Evolutionary conservation across 35 echinoderm and acorn worm genomes (phyloP).

Genomic region (Patiria miniata): DNA sequence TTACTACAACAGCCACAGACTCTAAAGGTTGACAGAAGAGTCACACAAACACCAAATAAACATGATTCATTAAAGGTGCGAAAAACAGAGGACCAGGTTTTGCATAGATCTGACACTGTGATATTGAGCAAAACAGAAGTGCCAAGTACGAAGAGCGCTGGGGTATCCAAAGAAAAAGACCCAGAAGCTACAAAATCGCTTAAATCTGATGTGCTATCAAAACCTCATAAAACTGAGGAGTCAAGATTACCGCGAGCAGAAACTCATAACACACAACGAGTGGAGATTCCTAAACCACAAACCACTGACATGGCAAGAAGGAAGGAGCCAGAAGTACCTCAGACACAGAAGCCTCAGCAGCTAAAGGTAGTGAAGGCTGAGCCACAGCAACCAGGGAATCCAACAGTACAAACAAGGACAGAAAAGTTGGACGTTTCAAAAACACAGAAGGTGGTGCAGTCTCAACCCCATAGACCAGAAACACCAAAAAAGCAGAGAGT

Average conservation of each 20-base stretch:
- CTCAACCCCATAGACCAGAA: constrained; percentile 1
- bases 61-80: neutral
- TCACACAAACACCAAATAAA: neutral
- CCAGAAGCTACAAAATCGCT: neutral
- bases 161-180: neutral
- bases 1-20: neutral
- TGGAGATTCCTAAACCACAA: neutral
- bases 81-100: neutral
- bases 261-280: neutral
- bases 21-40: neutral
- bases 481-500: neutral
- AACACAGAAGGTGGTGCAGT: neutral
- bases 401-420: too few relatives aligned
- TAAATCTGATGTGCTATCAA: neutral
- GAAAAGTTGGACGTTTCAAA: neutral
- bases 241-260: neutral
- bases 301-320: neutral
- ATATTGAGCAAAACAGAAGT: neutral
- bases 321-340: neutral
- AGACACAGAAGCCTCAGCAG: neutral
- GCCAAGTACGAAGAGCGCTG: neutral
- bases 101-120: constrained; percentile 4
- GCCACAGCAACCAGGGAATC: neutral
- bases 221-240: neutral
- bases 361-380: neutral